Evolutionary conservation across 2,113 vertebrate genomes (phyloP).

Genomic region (Myanophis thanlyinensis): DNA sequence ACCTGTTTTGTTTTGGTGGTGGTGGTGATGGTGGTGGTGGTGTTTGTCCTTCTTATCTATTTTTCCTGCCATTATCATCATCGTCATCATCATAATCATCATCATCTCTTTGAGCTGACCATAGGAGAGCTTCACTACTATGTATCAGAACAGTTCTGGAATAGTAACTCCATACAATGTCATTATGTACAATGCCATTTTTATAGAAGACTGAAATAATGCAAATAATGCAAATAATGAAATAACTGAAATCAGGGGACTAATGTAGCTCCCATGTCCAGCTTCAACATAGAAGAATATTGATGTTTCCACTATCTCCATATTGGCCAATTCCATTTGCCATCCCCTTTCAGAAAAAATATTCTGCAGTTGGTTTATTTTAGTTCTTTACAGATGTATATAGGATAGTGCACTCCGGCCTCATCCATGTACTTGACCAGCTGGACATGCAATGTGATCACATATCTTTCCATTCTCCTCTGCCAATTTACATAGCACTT

Average conservation of each 20-base stretch:
- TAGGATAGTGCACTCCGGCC: not conserved
- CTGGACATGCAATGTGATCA: not conserved
- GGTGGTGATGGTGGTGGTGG: not conserved
- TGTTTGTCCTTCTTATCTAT: not conserved
- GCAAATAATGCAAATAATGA: no score
- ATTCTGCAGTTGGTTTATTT: not conserved
- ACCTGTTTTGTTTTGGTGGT: not conserved
- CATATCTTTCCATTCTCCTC: not conserved
- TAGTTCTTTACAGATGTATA: not conserved
- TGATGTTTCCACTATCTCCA: not conserved
- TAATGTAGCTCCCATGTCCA: not conserved
- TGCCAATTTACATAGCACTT: not conserved
- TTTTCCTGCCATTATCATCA: not conserved
- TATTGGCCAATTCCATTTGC: not conserved
- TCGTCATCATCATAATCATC: not conserved
- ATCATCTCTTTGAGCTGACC: not conserved
- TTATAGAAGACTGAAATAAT: not conserved
- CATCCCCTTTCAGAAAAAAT: not conserved
- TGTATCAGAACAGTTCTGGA: not conserved
- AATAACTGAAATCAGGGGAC: not conserved
- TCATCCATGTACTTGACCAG: not conserved
- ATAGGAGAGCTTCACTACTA: not conserved
- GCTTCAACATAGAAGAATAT: not conserved
- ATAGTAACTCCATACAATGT: no score
- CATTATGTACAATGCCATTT: not conserved